phyloP scores from a whole-genome alignment of 1,140 invertebrate genomes.

The Lordiphosa clarofinis region DNA sequence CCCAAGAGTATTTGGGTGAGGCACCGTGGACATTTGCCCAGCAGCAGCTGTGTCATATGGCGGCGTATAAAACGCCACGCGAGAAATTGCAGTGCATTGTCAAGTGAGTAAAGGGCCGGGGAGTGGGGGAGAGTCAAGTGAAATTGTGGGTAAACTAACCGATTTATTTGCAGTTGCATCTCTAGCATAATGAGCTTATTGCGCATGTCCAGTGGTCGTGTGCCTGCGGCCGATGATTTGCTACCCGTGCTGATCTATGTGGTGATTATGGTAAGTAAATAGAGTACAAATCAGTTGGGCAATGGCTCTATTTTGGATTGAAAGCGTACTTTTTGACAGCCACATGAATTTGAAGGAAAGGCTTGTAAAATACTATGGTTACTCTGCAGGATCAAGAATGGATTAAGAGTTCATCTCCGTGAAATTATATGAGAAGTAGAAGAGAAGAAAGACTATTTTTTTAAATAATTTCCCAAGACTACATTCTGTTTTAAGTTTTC shows the following conservation, averaged over 20 bases:
- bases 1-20: conserved; percentile 91
- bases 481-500: no score
- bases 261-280: conserved; percentile 91
- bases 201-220: conserved; percentile 87
- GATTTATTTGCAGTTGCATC: conserved; percentile 86
- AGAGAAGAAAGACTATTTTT: no score
- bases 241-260: conserved; percentile 98
- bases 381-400: no score
- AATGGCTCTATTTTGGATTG: no score
- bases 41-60: conserved; percentile 93
- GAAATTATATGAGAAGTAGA: no score
- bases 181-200: conserved; percentile 96
- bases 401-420: no score
- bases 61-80: conserved; percentile 95
- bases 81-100: conserved; percentile 93
- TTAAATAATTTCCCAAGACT: no score
- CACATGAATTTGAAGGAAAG: no score
- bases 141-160: not conserved
- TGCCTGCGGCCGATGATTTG: conserved; percentile 98
- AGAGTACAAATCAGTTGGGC: conserved; percentile 73
- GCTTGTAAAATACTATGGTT: no score
- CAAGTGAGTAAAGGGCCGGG: conserved; percentile 46
- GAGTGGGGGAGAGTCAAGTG: not conserved
- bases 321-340: no score
- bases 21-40: conserved; percentile 99